These are phyloP conservation scores for Hesperophylax magnus DNA, from an alignment of 1,140 invertebrate genomes.

Conservation along the genomic window DNA sequence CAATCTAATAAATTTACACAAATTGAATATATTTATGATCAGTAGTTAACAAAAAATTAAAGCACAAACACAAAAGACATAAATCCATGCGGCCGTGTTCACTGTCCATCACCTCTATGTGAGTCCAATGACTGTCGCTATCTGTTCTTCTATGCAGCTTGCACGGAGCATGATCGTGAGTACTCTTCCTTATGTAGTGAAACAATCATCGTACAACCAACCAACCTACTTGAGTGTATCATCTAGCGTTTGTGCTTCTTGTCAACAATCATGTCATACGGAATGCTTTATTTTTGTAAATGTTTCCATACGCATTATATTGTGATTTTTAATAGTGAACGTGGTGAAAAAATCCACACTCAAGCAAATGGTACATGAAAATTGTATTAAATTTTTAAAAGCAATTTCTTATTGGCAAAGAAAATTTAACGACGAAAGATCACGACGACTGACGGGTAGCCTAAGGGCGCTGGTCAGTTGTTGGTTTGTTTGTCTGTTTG, in stretches of 20 bases:
- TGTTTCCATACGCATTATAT: background rate
- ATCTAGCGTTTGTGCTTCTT: conserved; percentile 29
- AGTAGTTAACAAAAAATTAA: no score
- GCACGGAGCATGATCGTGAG: conserved; percentile 88
- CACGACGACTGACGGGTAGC: no score
- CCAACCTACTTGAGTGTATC: conserved; percentile 22
- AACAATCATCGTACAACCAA: conserved; percentile 6
- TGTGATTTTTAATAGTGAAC: no score
- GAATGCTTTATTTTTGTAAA: background rate
- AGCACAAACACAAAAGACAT: background rate
- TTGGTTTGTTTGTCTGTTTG: no score
- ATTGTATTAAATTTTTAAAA: no score
- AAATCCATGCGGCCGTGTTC: conserved; percentile 39
- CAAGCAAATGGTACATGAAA: no score
- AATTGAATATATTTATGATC: no score
- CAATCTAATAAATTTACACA: no score
- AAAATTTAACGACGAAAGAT: no score
- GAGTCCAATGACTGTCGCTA: conserved; percentile 68
- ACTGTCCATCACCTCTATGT: conserved; percentile 24
- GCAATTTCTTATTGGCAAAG: no score
- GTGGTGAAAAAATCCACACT: no score
- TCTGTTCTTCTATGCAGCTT: conserved; percentile 78
- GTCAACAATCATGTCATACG: conserved; percentile 10
- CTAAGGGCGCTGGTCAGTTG: no score
- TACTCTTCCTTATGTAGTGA: conserved; percentile 64